These are phyloP conservation scores for Tragulus kanchil DNA, from an alignment of 2,113 vertebrate species.

Conservation along the genomic window DNA sequence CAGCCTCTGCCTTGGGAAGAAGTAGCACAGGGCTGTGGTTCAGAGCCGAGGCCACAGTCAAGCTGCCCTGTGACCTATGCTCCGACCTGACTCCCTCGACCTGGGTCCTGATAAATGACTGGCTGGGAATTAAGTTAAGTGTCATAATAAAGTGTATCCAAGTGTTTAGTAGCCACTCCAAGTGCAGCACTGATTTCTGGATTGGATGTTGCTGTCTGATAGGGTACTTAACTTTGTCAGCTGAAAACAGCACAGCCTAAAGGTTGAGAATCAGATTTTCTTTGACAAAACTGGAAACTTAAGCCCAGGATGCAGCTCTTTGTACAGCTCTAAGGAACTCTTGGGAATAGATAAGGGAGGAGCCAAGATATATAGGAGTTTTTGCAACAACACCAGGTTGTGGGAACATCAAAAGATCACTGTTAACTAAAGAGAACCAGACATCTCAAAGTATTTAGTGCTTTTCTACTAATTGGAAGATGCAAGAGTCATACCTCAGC, in stretches of 20 bases:
- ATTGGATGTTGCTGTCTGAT: neutral
- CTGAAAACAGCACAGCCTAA: neutral
- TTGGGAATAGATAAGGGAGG: neutral
- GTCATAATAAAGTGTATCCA: neutral
- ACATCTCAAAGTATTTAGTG: neutral
- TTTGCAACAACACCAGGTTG: neutral
- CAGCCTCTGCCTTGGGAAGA: neutral
- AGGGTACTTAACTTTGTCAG: neutral
- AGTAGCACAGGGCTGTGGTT: neutral
- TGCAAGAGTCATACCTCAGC: neutral
- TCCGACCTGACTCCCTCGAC: neutral
- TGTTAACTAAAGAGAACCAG: neutral
- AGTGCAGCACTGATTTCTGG: neutral
- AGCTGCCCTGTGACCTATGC: neutral
- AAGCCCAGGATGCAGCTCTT: neutral
- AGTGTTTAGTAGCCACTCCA: neutral
- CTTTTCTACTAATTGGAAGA: neutral
- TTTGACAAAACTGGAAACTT: neutral
- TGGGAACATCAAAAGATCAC: neutral
- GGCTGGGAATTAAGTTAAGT: neutral
- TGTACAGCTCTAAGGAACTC: neutral
- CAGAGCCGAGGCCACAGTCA: neutral
- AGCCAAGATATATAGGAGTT: neutral
- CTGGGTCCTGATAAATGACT: neutral
- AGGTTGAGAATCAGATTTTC: neutral